Percentiles rank a stretch among this genome's conserved stretches.
phyloP scores from a whole-genome alignment of 2,888 invertebrate genomes.

The Cecidostiba fungosa region DNA sequence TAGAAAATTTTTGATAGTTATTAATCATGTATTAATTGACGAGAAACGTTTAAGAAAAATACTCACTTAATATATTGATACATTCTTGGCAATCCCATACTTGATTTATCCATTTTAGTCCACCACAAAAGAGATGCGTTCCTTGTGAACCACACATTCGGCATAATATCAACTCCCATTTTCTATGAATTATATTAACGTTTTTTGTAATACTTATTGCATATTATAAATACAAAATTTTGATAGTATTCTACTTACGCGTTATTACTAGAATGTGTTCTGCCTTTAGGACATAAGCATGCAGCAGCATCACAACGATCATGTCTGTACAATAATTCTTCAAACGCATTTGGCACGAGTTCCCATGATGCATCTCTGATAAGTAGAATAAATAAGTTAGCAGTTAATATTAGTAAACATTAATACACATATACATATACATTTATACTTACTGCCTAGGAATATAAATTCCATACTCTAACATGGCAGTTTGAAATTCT shows the following conservation, averaged over 20 bases:
- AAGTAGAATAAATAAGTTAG: conserved; percentile 31
- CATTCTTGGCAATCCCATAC: conserved; percentile 81
- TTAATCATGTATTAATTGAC: neutral
- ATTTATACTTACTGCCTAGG: conserved; percentile 86
- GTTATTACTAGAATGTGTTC: conserved; percentile 79
- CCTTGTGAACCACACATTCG: conserved; percentile 82
- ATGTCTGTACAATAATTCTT: conserved; percentile 86
- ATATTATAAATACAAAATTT: neutral
- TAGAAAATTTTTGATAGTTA: conserved; percentile 9
- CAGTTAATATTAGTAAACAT: neutral
- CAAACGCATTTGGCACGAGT: conserved; percentile 87
- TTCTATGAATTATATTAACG: conserved; percentile 71
- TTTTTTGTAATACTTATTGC: neutral
- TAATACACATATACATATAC: neutral
- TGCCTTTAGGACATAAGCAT: conserved; percentile 85
- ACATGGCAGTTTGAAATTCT: conserved; percentile 84
- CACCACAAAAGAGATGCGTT: conserved; percentile 81
- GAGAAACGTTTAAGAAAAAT: neutral
- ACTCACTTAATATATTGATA: conserved; percentile 71
- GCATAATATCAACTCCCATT: conserved; percentile 82
- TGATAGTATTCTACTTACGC: conserved; percentile 74
- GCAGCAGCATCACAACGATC: conserved; percentile 82
- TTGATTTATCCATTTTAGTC: conserved; percentile 77
- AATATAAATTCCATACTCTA: conserved; percentile 87
- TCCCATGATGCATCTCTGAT: conserved; percentile 93